Evolutionary conservation across 2,888 invertebrate species (phyloP).

Genomic region (Phyto melanocephala): DNA sequence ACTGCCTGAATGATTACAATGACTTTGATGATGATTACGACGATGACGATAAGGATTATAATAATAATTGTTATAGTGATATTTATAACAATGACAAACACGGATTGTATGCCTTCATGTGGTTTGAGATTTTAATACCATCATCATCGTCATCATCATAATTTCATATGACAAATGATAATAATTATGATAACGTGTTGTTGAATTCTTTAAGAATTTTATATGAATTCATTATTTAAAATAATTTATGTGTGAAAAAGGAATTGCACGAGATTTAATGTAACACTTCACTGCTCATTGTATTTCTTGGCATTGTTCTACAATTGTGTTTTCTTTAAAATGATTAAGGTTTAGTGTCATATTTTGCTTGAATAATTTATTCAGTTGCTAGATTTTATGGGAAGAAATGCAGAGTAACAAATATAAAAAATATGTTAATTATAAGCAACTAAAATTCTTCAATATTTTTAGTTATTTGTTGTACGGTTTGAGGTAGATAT

Average conservation of each 20-base stretch:
- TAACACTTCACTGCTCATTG: neutral
- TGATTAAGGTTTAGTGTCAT: neutral
- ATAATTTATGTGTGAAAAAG: neutral
- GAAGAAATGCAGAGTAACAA: neutral
- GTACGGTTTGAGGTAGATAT: too few relatives aligned
- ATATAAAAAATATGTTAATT: too few relatives aligned
- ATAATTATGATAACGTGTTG: neutral
- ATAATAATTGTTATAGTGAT: slow-evolving; percentile 13
- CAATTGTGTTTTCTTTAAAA: neutral
- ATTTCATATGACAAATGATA: neutral
- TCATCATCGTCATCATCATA: slow-evolving; percentile 1
- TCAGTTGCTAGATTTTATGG: neutral
- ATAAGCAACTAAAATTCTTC: too few relatives aligned
- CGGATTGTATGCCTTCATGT: neutral
- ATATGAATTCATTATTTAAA: neutral
- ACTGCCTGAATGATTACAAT: slow-evolving; percentile 17
- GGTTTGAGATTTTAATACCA: neutral
- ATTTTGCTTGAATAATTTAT: neutral
- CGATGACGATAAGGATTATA: neutral
- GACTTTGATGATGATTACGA: neutral
- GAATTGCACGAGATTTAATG: neutral
- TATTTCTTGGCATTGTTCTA: neutral
- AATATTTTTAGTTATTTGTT: too few relatives aligned
- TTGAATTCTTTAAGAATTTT: slow-evolving; percentile 14
- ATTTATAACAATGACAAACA: slow-evolving; percentile 23